Conservation (phyloP, 2,888 invertebrate species). For the Agriopis leucophaearia region DNA sequence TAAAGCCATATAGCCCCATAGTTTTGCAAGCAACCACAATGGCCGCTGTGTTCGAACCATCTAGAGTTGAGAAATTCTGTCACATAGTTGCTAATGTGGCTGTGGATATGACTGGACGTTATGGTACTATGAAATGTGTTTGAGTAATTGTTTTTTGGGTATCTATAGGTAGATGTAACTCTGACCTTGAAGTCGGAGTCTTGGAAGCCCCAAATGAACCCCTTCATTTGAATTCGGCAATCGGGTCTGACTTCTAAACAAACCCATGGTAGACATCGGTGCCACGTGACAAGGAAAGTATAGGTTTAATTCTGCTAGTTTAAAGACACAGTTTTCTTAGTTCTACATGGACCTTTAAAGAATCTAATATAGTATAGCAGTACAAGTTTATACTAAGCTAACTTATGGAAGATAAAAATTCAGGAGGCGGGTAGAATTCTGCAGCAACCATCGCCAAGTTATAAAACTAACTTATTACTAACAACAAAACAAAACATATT, state of each 20-base stretch:
- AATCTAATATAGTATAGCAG: background rate
- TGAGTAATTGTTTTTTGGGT: slow-evolving; percentile 1
- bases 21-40: slow-evolving; percentile 61
- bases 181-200: too few relatives aligned
- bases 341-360: background rate
- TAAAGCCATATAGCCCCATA: slow-evolving; percentile 48
- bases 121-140: slow-evolving; percentile 3
- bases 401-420: too few relatives aligned
- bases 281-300: too few relatives aligned
- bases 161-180: background rate
- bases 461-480: too few relatives aligned
- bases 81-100: slow-evolving; percentile 58
- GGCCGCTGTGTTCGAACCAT: slow-evolving; percentile 41
- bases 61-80: slow-evolving; percentile 60
- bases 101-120: slow-evolving; percentile 38
- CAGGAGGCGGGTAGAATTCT: too few relatives aligned
- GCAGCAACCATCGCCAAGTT: too few relatives aligned
- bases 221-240: too few relatives aligned
- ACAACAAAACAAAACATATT: too few relatives aligned
- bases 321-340: background rate
- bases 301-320: background rate
- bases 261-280: too few relatives aligned
- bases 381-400: too few relatives aligned
- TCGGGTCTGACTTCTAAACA: too few relatives aligned
- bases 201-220: too few relatives aligned